These are phyloP conservation scores for Morpho deidamia DNA, from an alignment of 2,888 invertebrate species.

Conservation along the genomic window DNA sequence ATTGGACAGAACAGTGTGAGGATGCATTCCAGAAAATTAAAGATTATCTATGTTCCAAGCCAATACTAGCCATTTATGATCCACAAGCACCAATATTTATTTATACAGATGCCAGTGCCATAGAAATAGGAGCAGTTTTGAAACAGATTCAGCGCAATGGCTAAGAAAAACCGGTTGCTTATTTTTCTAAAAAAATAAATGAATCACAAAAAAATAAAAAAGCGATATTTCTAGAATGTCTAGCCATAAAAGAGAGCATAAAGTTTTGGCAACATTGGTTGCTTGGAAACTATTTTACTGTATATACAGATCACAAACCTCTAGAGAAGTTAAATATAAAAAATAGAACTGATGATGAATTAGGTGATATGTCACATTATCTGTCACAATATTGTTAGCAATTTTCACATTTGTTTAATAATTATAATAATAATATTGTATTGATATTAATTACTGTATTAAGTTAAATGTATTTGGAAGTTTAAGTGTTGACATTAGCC, in stretches of 20 bases:
- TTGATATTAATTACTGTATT: no score
- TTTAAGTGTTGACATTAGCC: no score
- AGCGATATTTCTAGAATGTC: slow-evolving; percentile 18
- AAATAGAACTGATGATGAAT: no score
- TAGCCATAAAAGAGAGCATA: slow-evolving; percentile 17
- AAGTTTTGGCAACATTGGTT: slow-evolving; percentile 17
- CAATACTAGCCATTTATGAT: slow-evolving; percentile 10
- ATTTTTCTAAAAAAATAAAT: slow-evolving; percentile 9
- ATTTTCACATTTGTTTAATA: no score
- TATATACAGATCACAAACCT: slow-evolving; percentile 20
- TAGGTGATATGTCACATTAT: no score
- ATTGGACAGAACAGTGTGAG: slow-evolving; percentile 24
- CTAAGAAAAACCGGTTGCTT: slow-evolving; percentile 11
- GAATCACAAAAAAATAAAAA: slow-evolving; percentile 23
- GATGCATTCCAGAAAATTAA: slow-evolving; percentile 14
- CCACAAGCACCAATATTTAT: slow-evolving; percentile 13
- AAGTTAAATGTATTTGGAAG: no score
- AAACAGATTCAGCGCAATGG: slow-evolving; percentile 23
- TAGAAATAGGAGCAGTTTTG: slow-evolving; percentile 14
- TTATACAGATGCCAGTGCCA: slow-evolving; percentile 17
- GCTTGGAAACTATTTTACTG: slow-evolving; percentile 16
- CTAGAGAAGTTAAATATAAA: no score
- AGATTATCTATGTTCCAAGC: slow-evolving; percentile 3
- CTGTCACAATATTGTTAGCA: no score
- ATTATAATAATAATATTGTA: no score